Evolutionary conservation across 2,888 invertebrate species (phyloP).

Genomic region (Sphinx pinastri): DNA sequence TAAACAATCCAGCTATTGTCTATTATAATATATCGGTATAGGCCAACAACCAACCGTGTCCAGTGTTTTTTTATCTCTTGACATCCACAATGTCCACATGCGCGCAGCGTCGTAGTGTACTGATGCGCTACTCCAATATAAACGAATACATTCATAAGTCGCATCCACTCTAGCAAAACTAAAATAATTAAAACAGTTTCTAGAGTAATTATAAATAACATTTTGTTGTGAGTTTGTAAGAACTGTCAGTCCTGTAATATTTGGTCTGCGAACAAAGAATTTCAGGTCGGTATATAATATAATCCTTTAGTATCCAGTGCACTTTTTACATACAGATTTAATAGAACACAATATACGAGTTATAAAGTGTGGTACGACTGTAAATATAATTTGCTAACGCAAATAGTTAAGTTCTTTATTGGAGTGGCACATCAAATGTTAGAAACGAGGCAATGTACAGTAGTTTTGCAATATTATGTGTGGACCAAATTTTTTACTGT

Average conservation of each 20-base stretch:
- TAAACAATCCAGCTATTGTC: too few relatives aligned
- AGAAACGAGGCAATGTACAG: conserved; percentile 10
- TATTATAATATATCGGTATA: too few relatives aligned
- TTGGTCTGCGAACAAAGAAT: too few relatives aligned
- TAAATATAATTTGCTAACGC: background rate
- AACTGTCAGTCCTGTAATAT: too few relatives aligned
- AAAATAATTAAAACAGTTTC: background rate
- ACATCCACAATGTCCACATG: background rate
- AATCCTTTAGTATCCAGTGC: too few relatives aligned
- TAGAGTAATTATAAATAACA: too few relatives aligned
- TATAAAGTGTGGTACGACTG: background rate
- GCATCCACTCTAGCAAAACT: background rate
- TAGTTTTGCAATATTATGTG: conserved; percentile 12
- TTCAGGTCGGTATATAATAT: too few relatives aligned
- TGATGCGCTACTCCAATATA: conserved; percentile 21
- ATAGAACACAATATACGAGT: too few relatives aligned
- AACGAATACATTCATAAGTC: background rate
- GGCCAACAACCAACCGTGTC: background rate
- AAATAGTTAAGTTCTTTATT: background rate
- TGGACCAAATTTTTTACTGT: conserved; percentile 20
- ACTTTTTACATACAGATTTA: too few relatives aligned
- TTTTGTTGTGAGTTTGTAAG: too few relatives aligned
- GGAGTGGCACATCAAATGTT: background rate
- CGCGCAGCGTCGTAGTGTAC: background rate
- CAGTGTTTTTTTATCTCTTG: background rate